phyloP scores from a whole-genome alignment of 1,140 invertebrate genomes.

The Bombus haemorrhoidalis region DNA sequence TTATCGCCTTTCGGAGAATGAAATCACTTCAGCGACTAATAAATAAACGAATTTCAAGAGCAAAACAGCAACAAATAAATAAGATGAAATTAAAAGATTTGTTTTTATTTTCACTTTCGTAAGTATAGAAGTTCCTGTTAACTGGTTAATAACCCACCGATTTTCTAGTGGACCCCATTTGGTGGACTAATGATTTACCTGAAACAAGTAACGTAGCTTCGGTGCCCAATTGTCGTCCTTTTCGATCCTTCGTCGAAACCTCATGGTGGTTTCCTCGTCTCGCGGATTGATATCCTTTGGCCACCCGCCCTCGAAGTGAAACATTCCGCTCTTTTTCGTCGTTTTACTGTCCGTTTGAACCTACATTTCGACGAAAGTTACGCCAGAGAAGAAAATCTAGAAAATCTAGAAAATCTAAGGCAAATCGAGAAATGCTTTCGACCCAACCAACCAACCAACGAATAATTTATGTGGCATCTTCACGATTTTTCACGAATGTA shows the following conservation, averaged over 20 bases:
- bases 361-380: conserved; percentile 58
- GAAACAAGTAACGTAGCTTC: conserved; percentile 88
- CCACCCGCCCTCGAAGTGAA: conserved; percentile 98
- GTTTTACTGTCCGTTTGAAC: conserved; percentile 88
- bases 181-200: conserved; percentile 60
- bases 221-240: conserved; percentile 96
- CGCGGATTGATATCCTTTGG: conserved; percentile 95
- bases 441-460: too few species aligned
- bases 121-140: too few species aligned
- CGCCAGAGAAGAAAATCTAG: neutral
- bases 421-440: neutral
- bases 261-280: conserved; percentile 92
- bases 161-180: neutral
- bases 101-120: neutral
- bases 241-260: conserved; percentile 95
- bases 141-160: too few species aligned
- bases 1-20: too few species aligned
- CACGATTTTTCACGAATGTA: neutral
- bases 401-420: neutral
- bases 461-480: neutral
- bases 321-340: conserved; percentile 90
- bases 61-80: too few species aligned
- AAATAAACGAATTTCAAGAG: too few species aligned
- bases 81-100: neutral
- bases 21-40: too few species aligned